Conservation (phyloP, 2,113 vertebrate genomes). For the Colossoma macropomum region DNA sequence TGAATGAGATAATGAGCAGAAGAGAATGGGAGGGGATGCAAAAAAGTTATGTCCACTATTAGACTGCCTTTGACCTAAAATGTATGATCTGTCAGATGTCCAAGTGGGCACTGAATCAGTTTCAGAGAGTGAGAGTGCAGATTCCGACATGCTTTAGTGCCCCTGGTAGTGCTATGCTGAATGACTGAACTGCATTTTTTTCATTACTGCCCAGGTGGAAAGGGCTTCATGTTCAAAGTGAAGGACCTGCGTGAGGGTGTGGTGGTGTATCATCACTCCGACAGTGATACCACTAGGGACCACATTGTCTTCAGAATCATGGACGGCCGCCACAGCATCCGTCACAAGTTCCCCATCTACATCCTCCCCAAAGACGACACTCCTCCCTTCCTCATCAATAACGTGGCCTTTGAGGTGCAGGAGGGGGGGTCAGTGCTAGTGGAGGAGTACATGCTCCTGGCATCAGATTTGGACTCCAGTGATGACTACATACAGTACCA, state of each 20-base stretch:
- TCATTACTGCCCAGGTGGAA: conserved; percentile 70
- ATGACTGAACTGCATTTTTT: background rate
- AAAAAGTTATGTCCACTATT: background rate
- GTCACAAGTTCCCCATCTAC: conserved; percentile 75
- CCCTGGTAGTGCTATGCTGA: background rate
- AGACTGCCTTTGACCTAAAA: background rate
- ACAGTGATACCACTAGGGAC: conserved; percentile 76
- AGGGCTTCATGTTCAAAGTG: conserved; percentile 81
- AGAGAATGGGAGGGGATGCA: background rate
- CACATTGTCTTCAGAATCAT: conserved; percentile 77
- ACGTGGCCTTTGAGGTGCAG: conserved; percentile 71
- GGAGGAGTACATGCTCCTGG: conserved; percentile 65
- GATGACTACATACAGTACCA: conserved; percentile 73
- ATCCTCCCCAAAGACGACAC: conserved; percentile 77
- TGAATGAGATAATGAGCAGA: conserved; percentile 60
- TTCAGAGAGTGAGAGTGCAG: background rate
- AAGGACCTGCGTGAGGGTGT: conserved; percentile 71
- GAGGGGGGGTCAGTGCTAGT: conserved; percentile 66
- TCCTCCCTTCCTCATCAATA: conserved; percentile 73
- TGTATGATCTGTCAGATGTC: background rate
- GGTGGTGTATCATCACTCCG: conserved; percentile 77
- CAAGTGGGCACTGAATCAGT: background rate
- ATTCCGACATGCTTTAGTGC: background rate
- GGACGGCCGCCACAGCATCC: conserved; percentile 74
- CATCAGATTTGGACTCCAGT: conserved; percentile 77